phyloP scores from a whole-genome alignment of 2,797 vertebrate genomes.

The Premnoplex brunnescens region DNA sequence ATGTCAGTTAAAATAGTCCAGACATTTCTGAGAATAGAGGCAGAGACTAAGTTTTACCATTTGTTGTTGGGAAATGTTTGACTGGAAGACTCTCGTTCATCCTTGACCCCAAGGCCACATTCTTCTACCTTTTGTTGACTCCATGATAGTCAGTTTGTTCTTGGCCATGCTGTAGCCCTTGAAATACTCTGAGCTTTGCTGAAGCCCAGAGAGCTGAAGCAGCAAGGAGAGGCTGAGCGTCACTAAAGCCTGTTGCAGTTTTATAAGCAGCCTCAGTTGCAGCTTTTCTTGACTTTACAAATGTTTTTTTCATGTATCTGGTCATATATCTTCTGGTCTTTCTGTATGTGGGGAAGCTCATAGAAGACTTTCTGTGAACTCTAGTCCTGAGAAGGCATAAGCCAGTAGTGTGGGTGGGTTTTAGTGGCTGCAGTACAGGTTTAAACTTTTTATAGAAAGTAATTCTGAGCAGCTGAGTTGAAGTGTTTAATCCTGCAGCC shows the following conservation, averaged over 20 bases:
- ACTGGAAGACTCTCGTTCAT: neutral
- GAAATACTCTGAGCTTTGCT: neutral
- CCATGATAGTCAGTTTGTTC: neutral
- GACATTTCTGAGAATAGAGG: neutral
- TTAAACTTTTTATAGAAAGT: neutral
- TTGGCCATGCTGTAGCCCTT: neutral
- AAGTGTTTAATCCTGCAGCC: neutral
- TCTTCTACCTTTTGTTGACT: neutral
- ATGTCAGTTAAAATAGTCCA: neutral
- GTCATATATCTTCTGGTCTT: neutral
- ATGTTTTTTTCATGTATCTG: neutral
- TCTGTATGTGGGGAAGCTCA: neutral
- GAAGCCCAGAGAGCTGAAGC: neutral
- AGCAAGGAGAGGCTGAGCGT: neutral
- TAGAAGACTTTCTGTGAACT: neutral
- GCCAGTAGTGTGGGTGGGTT: neutral
- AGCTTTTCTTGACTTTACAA: neutral
- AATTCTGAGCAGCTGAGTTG: neutral
- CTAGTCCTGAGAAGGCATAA: neutral
- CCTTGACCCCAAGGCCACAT: neutral
- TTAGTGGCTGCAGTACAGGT: neutral
- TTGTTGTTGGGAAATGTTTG: neutral
- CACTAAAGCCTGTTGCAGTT: neutral
- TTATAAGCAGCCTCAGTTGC: neutral
- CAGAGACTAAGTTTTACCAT: neutral